Evolutionary conservation across 1,140 invertebrate species (phyloP).

Genomic region (Neodiprion pinetum): DNA sequence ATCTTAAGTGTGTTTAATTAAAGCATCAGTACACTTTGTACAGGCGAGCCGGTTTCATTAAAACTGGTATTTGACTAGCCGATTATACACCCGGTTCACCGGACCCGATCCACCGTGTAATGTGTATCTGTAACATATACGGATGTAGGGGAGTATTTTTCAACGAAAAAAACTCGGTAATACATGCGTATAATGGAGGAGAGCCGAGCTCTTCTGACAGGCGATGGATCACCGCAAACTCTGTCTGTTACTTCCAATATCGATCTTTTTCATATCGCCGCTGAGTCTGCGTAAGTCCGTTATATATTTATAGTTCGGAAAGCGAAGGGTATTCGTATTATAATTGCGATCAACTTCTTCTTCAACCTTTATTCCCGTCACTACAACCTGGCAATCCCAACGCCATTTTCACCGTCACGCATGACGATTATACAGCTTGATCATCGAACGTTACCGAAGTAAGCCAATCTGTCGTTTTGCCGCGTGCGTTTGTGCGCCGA

Average conservation of each 20-base stretch:
- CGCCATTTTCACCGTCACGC: background rate
- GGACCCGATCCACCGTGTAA: no score
- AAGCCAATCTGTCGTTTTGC: background rate
- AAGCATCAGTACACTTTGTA: constrained; percentile 5
- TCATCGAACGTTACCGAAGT: background rate
- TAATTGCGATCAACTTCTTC: background rate
- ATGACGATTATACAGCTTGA: background rate
- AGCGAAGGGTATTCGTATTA: no score
- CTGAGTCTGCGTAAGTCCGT: constrained; percentile 1
- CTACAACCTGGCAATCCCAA: background rate
- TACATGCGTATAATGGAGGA: no score
- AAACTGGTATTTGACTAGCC: constrained; percentile 3
- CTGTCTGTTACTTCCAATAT: no score
- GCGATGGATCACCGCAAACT: no score
- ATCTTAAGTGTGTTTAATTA: background rate
- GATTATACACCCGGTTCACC: background rate
- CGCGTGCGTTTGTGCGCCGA: no score
- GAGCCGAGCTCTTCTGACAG: no score
- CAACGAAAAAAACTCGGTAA: no score
- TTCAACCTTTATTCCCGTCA: background rate
- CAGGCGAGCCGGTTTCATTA: background rate
- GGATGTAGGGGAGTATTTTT: no score
- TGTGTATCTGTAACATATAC: no score
- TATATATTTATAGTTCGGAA: no score
- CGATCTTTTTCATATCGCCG: constrained; percentile 5